A percentile compares a stretch with the other conserved stretches of the same genome.
These are phyloP conservation scores for Chloroceryle inda DNA, from an alignment of 2,797 vertebrate genomes.

Conservation along the genomic window DNA sequence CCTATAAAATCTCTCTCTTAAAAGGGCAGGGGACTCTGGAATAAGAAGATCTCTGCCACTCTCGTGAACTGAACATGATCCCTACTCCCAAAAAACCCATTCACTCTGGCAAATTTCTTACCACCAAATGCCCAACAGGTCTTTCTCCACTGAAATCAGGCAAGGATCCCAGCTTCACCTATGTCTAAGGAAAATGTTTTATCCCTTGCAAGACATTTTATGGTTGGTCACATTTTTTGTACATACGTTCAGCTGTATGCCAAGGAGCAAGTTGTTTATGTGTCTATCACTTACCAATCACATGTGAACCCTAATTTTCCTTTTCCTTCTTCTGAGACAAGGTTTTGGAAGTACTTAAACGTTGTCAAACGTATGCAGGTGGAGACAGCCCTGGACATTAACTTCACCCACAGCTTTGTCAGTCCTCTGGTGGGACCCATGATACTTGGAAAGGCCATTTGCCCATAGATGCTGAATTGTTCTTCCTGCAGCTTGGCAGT, in stretches of 20 bases:
- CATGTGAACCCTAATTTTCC: background rate
- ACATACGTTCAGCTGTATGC: background rate
- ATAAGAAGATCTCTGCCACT: background rate
- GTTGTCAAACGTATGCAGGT: background rate
- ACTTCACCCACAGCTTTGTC: background rate
- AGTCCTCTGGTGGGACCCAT: background rate
- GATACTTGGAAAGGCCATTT: rapidly evolving
- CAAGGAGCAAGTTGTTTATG: rapidly evolving
- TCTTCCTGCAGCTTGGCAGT: background rate
- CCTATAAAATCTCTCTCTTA: background rate
- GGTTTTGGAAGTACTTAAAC: background rate
- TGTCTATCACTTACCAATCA: background rate
- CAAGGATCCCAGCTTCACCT: background rate
- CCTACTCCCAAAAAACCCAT: rapidly evolving
- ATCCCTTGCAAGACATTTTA: background rate
- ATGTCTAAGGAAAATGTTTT: background rate
- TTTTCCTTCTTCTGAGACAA: background rate
- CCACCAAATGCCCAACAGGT: background rate
- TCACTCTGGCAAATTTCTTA: background rate
- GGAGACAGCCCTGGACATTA: background rate
- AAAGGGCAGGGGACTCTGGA: background rate
- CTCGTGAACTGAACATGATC: background rate
- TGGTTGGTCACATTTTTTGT: rapidly evolving
- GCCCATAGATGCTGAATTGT: background rate
- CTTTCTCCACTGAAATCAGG: background rate